phyloP scores from a whole-genome alignment of 2,113 vertebrate genomes.

The Gallinago media region DNA sequence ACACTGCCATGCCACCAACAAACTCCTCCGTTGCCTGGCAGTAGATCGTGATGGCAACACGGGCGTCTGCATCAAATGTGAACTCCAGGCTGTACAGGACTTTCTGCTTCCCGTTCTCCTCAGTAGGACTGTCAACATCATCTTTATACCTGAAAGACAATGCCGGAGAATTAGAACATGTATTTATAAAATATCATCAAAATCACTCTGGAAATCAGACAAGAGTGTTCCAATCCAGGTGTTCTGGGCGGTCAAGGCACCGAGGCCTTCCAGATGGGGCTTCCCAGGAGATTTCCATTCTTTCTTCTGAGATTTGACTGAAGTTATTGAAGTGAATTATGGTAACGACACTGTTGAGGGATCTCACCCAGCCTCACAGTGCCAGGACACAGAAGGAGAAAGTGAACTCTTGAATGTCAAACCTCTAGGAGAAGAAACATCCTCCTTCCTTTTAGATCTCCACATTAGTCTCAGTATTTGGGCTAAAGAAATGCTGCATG shows the following conservation, averaged over 20 bases:
- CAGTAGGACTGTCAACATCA: conserved; percentile 85
- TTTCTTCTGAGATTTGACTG: neutral
- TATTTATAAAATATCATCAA: neutral
- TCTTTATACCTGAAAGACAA: conserved; percentile 89
- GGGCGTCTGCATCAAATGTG: conserved; percentile 95
- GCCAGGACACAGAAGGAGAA: neutral
- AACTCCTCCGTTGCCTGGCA: conserved; percentile 97
- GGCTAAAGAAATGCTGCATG: neutral
- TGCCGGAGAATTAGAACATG: neutral
- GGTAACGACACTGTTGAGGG: fast-evolving
- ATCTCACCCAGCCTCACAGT: neutral
- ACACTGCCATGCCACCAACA: conserved; percentile 93
- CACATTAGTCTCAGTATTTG: neutral
- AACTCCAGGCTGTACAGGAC: conserved; percentile 96
- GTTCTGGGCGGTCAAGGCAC: neutral
- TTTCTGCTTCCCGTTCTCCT: conserved; percentile 89
- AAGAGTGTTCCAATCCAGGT: neutral
- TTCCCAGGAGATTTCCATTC: neutral
- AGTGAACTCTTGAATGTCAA: neutral
- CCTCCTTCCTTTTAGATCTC: neutral
- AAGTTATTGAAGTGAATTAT: neutral
- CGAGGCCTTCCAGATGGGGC: neutral
- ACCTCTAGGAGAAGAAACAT: neutral
- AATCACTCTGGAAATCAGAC: neutral
- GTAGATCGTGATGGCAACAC: conserved; percentile 95